Evolutionary conservation across 2,888 invertebrate species (phyloP).

Genomic region (Isoperla grammatica): DNA sequence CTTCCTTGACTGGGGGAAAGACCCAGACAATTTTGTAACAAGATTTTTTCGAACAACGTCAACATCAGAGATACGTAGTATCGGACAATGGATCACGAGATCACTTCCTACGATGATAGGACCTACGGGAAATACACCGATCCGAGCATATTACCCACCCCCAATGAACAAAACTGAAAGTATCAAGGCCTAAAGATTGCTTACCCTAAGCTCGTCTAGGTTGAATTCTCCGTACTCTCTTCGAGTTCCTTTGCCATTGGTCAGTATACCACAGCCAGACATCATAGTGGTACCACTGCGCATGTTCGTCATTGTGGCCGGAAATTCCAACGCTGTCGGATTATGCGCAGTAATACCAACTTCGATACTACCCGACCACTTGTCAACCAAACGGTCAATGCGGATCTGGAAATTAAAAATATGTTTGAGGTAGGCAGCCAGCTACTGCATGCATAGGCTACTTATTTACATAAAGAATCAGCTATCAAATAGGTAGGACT

Average conservation of each 20-base stretch:
- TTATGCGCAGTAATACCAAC: constrained; percentile 93
- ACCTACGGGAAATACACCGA: too few relatives aligned
- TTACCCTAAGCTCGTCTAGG: constrained; percentile 81
- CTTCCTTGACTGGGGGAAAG: too few relatives aligned
- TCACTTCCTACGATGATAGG: too few relatives aligned
- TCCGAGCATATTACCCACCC: too few relatives aligned
- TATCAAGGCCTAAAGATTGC: constrained; percentile 31
- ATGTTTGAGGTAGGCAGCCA: neutral
- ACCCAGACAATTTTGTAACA: too few relatives aligned
- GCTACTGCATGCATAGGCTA: neutral
- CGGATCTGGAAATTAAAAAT: constrained; percentile 55
- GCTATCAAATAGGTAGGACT: too few relatives aligned
- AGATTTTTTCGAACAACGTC: too few relatives aligned
- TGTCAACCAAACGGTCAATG: constrained; percentile 86
- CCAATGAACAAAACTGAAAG: too few relatives aligned
- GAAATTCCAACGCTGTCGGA: constrained; percentile 83
- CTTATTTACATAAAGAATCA: too few relatives aligned
- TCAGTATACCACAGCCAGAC: constrained; percentile 95
- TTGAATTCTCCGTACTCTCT: constrained; percentile 91
- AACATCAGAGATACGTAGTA: too few relatives aligned
- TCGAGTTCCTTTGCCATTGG: constrained; percentile 90
- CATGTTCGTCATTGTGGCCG: constrained; percentile 97
- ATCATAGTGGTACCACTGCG: constrained; percentile 88
- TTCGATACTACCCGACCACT: constrained; percentile 93
- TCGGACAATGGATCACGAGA: too few relatives aligned